Conservation (phyloP, 2,113 vertebrate genomes). For the Oreochromis aureus region DNA sequence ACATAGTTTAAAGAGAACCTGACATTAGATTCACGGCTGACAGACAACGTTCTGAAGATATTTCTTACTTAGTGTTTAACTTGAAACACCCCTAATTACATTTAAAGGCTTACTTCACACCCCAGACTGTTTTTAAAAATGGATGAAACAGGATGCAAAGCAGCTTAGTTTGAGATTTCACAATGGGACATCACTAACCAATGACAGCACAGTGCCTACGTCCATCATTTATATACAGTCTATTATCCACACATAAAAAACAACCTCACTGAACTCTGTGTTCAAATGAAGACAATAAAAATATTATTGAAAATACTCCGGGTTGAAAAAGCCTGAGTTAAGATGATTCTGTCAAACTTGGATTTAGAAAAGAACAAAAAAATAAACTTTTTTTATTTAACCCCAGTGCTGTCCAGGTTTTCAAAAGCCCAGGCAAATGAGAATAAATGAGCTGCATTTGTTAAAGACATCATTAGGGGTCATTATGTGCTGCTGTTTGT, state of each 20-base stretch:
- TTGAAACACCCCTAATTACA: not conserved
- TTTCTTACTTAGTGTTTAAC: not conserved
- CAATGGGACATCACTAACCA: not conserved
- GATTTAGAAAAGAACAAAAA: not conserved
- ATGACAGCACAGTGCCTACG: not conserved
- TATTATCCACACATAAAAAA: not conserved
- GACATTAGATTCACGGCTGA: not conserved
- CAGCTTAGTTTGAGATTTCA: not conserved
- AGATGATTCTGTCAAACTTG: not conserved
- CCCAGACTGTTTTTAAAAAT: not conserved
- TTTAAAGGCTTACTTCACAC: not conserved
- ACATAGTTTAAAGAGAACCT: not conserved
- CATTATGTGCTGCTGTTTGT: not conserved
- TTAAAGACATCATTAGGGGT: accelerated
- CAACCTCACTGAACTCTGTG: not conserved
- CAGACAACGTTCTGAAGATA: not conserved
- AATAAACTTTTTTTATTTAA: not conserved
- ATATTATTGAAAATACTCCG: not conserved
- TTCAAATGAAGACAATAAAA: not conserved
- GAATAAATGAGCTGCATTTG: not conserved
- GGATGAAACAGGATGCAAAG: not conserved
- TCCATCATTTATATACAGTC: not conserved
- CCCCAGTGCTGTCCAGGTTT: not conserved
- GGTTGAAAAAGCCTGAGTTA: not conserved
- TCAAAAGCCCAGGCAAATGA: accelerated